A percentile compares a stretch with the other conserved stretches of the same genome.
Evolutionary conservation across 2,113 vertebrate species (phyloP).

Genomic region (Castor canadensis): DNA sequence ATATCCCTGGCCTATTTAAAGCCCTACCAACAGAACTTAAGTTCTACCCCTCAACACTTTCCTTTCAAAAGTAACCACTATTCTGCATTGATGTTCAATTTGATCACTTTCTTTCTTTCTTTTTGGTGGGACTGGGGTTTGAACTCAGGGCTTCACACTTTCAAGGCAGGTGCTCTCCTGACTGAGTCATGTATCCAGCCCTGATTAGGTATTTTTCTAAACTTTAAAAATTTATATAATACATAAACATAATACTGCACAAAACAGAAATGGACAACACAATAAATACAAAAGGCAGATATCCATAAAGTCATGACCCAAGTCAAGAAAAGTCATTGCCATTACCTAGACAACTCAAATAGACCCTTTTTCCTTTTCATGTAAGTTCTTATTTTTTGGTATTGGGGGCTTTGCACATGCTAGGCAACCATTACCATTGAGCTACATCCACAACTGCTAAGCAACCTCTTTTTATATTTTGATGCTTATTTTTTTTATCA

Average conservation of each 20-base stretch:
- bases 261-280: background rate
- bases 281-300: background rate
- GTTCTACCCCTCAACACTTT: background rate
- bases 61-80: background rate
- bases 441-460: background rate
- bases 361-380: background rate
- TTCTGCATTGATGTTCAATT: background rate
- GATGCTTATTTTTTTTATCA: no score
- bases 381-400: background rate
- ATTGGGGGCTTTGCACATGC: background rate
- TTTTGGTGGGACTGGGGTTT: no score
- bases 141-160: no score
- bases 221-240: background rate
- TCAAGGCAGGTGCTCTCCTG: no score
- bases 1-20: background rate
- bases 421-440: background rate
- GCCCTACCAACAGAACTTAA: background rate
- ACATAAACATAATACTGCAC: background rate
- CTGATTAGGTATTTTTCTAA: no score
- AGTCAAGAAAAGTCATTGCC: background rate
- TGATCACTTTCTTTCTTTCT: background rate
- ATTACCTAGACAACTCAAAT: background rate
- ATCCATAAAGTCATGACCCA: background rate
- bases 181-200: no score
- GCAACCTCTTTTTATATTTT: no score